Percentiles rank a stretch among this genome's conserved stretches.
Conservation (phyloP, 2,797 vertebrate genomes). For the Silurus lanzhouensis region DNA sequence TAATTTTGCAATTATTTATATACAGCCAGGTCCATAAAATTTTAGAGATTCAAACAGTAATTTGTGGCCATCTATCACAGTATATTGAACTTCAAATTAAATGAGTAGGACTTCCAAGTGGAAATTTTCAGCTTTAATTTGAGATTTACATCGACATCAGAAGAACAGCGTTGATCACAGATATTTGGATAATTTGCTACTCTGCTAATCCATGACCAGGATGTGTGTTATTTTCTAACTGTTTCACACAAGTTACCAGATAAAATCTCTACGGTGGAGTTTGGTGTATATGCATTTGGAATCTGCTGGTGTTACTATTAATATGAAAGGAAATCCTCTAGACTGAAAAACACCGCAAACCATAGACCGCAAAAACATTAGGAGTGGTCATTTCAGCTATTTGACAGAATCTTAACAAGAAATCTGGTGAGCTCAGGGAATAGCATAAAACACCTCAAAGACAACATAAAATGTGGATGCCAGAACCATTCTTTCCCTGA, state of each 20-base stretch:
- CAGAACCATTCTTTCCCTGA: not conserved
- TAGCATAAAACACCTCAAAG: not conserved
- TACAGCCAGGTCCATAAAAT: not conserved
- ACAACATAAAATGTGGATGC: not conserved
- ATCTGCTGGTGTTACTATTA: conserved; percentile 48
- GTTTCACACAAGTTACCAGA: not conserved
- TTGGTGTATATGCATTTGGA: conserved; percentile 46
- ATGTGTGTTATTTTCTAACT: no score
- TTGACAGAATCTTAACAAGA: not conserved
- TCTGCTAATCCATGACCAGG: not conserved
- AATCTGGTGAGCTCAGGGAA: not conserved
- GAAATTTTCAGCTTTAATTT: conserved; percentile 13
- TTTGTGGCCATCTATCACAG: not conserved
- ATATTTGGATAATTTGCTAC: not conserved
- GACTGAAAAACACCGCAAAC: conserved; percentile 51
- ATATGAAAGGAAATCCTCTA: conserved; percentile 35
- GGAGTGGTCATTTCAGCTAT: not conserved
- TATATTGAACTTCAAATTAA: not conserved
- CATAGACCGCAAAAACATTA: not conserved
- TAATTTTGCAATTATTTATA: not conserved
- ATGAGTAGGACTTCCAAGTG: not conserved
- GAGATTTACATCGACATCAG: not conserved
- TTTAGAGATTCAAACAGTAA: no score
- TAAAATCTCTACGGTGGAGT: not conserved
- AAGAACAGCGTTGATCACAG: not conserved